These are phyloP conservation scores for Pollicipes pollicipes DNA, from an alignment of 1,140 invertebrate genomes.

Conservation along the genomic window DNA sequence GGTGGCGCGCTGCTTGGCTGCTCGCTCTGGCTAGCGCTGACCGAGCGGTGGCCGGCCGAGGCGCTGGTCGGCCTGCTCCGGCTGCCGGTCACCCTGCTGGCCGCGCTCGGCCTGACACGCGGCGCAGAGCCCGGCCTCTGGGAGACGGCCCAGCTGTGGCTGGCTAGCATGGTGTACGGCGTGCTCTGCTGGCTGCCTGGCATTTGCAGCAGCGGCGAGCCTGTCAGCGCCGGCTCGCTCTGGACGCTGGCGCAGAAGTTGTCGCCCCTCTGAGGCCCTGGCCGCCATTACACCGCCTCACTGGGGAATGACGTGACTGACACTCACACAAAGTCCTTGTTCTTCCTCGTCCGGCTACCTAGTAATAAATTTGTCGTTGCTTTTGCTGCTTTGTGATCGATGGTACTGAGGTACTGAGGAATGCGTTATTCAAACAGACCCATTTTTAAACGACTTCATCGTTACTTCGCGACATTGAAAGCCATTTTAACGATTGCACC, in stretches of 20 bases:
- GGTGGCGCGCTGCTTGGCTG: neutral
- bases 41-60: neutral
- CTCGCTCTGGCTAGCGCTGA: neutral
- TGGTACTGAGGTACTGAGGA: too few species aligned
- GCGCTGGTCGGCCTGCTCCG: too few species aligned
- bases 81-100: neutral
- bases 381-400: too few species aligned
- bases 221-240: neutral
- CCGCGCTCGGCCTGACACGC: neutral
- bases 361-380: too few species aligned
- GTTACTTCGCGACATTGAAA: too few species aligned
- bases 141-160: neutral
- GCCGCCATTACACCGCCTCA: too few species aligned
- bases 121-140: neutral
- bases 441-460: too few species aligned
- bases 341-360: too few species aligned
- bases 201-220: neutral
- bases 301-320: too few species aligned
- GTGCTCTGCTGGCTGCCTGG: neutral
- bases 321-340: too few species aligned
- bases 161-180: neutral
- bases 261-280: neutral
- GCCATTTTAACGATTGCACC: too few species aligned
- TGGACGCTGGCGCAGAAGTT: neutral
- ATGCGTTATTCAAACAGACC: too few species aligned